These are phyloP conservation scores for Procambarus clarkii DNA, from an alignment of 1,140 invertebrate species.

Conservation along the genomic window DNA sequence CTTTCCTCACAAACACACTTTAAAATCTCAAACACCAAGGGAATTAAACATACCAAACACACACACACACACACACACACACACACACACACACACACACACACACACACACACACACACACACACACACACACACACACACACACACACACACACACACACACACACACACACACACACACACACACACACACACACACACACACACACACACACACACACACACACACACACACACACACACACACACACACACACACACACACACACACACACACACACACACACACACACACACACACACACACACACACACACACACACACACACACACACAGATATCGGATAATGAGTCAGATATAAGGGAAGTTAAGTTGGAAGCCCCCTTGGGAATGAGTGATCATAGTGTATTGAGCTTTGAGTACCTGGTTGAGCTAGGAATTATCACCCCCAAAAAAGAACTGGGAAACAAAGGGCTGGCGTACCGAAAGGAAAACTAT, in stretches of 20 bases:
- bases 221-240: background rate
- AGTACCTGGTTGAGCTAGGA: no score
- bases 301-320: background rate
- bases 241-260: background rate
- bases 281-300: background rate
- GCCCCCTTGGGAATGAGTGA: no score
- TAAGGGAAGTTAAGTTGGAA: no score
- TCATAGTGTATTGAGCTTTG: no score
- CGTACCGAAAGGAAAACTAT: no score
- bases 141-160: background rate
- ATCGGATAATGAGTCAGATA: background rate
- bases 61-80: background rate
- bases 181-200: background rate
- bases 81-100: background rate
- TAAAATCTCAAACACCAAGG: no score
- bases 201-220: background rate
- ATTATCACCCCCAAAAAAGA: no score
- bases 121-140: background rate
- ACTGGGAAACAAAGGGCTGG: no score
- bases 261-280: background rate
- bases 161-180: background rate
- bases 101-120: background rate
- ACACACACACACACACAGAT: slow-evolving; percentile 10
- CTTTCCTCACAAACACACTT: no score
- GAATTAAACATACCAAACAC: no score